phyloP scores from a whole-genome alignment of 2,888 invertebrate species.

The Melinaea menophilus region DNA sequence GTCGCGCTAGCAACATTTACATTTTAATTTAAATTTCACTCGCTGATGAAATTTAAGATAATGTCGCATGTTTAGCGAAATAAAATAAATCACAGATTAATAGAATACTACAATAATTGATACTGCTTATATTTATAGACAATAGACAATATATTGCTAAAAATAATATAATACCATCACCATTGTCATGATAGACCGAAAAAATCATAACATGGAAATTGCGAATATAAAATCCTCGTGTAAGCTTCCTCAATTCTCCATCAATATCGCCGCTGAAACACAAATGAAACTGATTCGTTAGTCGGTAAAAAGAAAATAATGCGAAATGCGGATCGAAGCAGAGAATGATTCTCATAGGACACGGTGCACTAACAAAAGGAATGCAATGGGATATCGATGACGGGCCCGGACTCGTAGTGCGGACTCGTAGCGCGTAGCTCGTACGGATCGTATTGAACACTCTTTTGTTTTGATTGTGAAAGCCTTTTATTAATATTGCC shows the following conservation, averaged over 20 bases:
- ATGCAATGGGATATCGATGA: constrained; percentile 65
- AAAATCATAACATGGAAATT: too few relatives aligned
- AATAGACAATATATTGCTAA: too few relatives aligned
- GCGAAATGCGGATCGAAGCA: constrained; percentile 60
- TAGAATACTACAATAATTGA: background rate
- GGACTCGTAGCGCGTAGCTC: constrained; percentile 39
- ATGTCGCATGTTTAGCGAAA: constrained; percentile 46
- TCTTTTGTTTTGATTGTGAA: constrained; percentile 58
- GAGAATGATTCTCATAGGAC: constrained; percentile 62
- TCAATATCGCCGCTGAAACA: constrained; percentile 55
- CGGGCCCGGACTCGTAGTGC: constrained; percentile 48
- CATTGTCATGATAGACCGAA: too few relatives aligned
- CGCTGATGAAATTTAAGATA: constrained; percentile 74
- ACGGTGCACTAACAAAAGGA: constrained; percentile 64
- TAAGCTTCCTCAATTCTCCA: constrained; percentile 26
- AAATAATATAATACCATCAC: too few relatives aligned
- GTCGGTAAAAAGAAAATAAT: constrained; percentile 68
- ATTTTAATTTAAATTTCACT: constrained; percentile 75
- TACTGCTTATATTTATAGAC: too few relatives aligned
- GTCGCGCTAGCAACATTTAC: constrained; percentile 68
- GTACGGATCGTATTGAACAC: constrained; percentile 42
- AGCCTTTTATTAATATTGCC: constrained; percentile 38
- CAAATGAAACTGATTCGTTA: constrained; percentile 69
- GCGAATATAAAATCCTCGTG: constrained; percentile 13
- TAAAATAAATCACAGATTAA: background rate